A percentile compares a stretch with the other conserved stretches of the same genome.
phyloP scores from a whole-genome alignment of 2,888 invertebrate genomes.

The Parnassius apollo region DNA sequence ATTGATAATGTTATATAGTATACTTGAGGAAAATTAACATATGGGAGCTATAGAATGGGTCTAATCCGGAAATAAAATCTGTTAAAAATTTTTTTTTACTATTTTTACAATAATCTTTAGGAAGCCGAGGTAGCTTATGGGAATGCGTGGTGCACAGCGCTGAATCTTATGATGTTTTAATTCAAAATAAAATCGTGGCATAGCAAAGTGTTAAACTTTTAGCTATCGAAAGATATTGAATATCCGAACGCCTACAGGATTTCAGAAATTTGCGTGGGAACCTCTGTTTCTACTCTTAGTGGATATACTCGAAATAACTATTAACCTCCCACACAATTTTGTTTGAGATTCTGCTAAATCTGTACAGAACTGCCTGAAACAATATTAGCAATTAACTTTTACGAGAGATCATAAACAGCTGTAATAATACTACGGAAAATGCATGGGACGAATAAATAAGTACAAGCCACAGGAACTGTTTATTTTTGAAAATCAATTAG shows the following conservation, averaged over 20 bases:
- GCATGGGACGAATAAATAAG: constrained; percentile 9
- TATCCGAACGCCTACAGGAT: constrained; percentile 25
- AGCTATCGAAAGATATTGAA: constrained; percentile 20
- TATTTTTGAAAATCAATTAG: no score
- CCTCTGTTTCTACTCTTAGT: neutral
- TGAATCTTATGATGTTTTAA: neutral
- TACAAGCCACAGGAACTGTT: neutral
- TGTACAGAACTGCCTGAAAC: constrained; percentile 10
- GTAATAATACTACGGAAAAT: constrained; percentile 10
- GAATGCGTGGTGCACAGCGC: no score
- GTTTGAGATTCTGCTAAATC: constrained; percentile 15
- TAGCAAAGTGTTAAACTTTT: neutral
- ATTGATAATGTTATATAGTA: no score
- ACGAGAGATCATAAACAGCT: constrained; percentile 17
- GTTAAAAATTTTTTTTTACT: no score
- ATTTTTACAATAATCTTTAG: no score
- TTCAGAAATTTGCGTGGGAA: constrained; percentile 40
- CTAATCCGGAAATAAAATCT: no score
- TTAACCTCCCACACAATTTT: constrained; percentile 9
- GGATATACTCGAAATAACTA: constrained; percentile 7
- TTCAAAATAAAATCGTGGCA: neutral
- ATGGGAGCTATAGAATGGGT: no score
- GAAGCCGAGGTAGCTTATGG: no score
- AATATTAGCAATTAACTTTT: constrained; percentile 19
- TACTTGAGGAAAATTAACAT: no score